Evolutionary conservation across 2,113 vertebrate species (phyloP), one percentile per base, ranked within the genome.

Genomic region (Silurus asotus): DNA sequence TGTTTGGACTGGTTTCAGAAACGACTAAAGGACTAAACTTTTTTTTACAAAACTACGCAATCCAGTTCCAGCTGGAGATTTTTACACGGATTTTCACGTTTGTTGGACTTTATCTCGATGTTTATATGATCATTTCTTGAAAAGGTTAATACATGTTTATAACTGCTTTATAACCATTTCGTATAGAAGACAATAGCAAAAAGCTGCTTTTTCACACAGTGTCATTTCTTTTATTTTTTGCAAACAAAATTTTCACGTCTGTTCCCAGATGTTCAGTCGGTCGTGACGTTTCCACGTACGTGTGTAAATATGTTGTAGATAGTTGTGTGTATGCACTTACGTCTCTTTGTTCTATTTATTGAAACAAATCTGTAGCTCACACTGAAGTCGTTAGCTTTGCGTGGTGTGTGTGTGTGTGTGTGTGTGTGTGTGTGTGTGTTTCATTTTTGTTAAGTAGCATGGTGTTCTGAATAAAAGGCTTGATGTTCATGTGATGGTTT

Each of bases 261-360:
- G 37, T 37, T 37, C 37, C 37, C 37, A 37, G 37, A 37, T 37
- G 37, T 37, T 37, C 3, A 37, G 37, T 37, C 37, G 37, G 37
- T 37, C 37, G 37, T 37, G 37, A 37, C 37, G 37, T 37, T 37
- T 37, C 37, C 37, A 37, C 37, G 37, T 37, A 37, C 37, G 2
- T 37, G 37, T 78, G 76, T 58, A 78, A 58, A 78, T 77, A 94
- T 93, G 92, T 82, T 91, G 85, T 61, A 80, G 88, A 90, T 91
- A 92, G 92, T 87, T 69, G 55, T 82, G 70, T 77, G 59, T 79
- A 45, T 51, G 93, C 94, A 94, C 93, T 94, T 94, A 92, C 48
- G n/a, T 72, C 9, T 19, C 13, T 65, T 25, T 76, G 37, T 59
- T 23, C 92, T 94, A 95, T 95, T 96, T 96, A 94, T 95, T 95